A percentile compares a stretch with the other conserved stretches of the same genome.
Evolutionary conservation across 2,888 invertebrate species (phyloP).

Genomic region (Cataglyphis livida): DNA sequence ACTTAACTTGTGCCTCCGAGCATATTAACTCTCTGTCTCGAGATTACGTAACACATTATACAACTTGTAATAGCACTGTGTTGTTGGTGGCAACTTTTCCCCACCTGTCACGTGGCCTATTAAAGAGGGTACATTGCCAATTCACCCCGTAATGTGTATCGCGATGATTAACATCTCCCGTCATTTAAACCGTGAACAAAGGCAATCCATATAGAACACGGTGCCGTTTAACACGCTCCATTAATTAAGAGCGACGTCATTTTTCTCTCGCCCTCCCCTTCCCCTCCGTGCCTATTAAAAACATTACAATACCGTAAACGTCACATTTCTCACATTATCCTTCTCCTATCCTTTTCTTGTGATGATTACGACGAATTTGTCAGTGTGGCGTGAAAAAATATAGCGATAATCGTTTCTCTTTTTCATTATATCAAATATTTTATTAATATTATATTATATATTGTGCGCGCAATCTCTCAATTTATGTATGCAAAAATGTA

Average conservation of each 20-base stretch:
- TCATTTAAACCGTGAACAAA: slow-evolving; percentile 55
- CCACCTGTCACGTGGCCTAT: slow-evolving; percentile 52
- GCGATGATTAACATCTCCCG: slow-evolving; percentile 51
- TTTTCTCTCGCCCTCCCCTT: slow-evolving; percentile 11
- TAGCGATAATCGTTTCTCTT: not conserved
- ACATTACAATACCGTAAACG: slow-evolving; percentile 2
- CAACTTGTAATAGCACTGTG: slow-evolving; percentile 51
- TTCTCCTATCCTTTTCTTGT: not conserved
- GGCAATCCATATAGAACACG: slow-evolving; percentile 41
- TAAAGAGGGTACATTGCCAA: slow-evolving; percentile 57
- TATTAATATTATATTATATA: not conserved
- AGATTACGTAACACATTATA: slow-evolving; percentile 71
- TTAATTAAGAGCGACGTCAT: slow-evolving; percentile 43
- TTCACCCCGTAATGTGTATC: slow-evolving; percentile 41
- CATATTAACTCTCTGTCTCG: slow-evolving; percentile 69
- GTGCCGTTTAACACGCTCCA: slow-evolving; percentile 43
- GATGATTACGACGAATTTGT: not conserved
- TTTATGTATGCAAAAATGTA: not conserved
- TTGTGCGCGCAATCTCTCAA: not conserved
- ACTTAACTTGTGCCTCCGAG: slow-evolving; percentile 69
- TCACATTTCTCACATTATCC: not conserved
- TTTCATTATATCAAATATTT: not conserved
- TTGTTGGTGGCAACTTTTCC: slow-evolving; percentile 48
- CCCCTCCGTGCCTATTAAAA: slow-evolving; percentile 15
- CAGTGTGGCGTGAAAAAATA: not conserved